phyloP scores from a whole-genome alignment of 2,113 vertebrate species.

The Bufo bufo region DNA sequence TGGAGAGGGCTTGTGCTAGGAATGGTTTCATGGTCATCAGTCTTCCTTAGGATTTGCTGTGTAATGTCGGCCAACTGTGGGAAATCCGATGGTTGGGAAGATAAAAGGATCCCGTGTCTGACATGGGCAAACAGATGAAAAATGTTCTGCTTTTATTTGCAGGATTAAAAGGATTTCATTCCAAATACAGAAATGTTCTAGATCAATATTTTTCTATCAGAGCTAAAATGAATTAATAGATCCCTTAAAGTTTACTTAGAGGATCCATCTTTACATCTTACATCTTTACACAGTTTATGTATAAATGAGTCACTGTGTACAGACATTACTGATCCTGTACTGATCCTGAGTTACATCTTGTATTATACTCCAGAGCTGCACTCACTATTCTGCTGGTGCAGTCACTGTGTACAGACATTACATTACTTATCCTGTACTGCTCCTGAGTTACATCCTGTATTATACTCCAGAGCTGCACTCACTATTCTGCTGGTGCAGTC shows the following conservation, averaged over 20 bases:
- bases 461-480: too few relatives aligned
- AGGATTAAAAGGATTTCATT: background rate
- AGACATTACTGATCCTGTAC: too few relatives aligned
- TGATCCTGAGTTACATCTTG: too few relatives aligned
- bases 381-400: too few relatives aligned
- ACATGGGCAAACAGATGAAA: background rate
- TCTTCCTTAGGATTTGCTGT: constrained; percentile 32
- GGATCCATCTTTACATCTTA: too few relatives aligned
- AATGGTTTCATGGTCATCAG: constrained; percentile 44
- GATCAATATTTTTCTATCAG: background rate
- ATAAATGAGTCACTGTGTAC: too few relatives aligned
- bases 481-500: too few relatives aligned
- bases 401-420: too few relatives aligned
- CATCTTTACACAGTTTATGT: too few relatives aligned
- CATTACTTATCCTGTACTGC: too few relatives aligned
- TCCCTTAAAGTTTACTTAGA: background rate
- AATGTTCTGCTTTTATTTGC: background rate
- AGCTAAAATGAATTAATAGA: background rate
- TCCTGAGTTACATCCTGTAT: too few relatives aligned
- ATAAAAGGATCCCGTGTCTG: constrained; percentile 16
- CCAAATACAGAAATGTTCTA: background rate
- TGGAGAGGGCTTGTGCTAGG: constrained; percentile 46
- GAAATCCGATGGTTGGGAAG: background rate
- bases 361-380: too few relatives aligned
- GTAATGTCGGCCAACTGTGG: constrained; percentile 34